Percentiles rank a stretch among this genome's conserved stretches.
phyloP scores from a whole-genome alignment of 2,888 invertebrate genomes.

The Lissonota sp. region DNA sequence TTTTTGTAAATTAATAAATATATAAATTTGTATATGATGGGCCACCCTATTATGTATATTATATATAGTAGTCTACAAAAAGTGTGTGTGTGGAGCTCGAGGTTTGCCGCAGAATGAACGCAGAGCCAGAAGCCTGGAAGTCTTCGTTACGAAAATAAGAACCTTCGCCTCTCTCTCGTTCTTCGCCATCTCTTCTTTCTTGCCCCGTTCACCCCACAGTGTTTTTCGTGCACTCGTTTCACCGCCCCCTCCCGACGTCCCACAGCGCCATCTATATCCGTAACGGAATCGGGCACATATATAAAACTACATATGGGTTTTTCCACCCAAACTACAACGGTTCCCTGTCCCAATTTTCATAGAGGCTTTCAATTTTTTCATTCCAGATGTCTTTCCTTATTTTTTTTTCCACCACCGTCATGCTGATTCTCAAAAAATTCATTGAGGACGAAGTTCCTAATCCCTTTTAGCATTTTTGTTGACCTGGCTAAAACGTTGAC shows the following conservation, averaged over 20 bases:
- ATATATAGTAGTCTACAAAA: neutral
- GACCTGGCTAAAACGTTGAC: neutral
- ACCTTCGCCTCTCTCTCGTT: conserved; percentile 56
- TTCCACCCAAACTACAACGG: too few relatives aligned
- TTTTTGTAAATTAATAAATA: neutral
- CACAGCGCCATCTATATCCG: conserved; percentile 46
- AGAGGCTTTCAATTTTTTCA: too few relatives aligned
- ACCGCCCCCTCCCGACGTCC: neutral
- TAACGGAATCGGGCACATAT: conserved; percentile 33
- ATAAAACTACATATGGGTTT: too few relatives aligned
- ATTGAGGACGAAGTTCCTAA: too few relatives aligned
- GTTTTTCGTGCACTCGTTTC: conserved; percentile 31
- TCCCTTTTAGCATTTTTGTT: too few relatives aligned
- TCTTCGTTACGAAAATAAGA: conserved; percentile 63
- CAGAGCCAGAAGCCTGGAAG: conserved; percentile 19
- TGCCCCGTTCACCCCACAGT: conserved; percentile 14
- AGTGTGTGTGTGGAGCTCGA: conserved; percentile 20
- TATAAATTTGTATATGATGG: neutral
- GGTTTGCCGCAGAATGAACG: conserved; percentile 47
- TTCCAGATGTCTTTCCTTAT: too few relatives aligned
- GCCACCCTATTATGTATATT: neutral
- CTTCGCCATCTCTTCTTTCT: conserved; percentile 18
- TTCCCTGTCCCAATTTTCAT: too few relatives aligned
- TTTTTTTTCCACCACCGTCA: too few relatives aligned
- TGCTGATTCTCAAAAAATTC: too few relatives aligned